Percentiles rank a stretch among this genome's conserved stretches.
Conservation (phyloP, 2,113 vertebrate species). For the Glareola pratincola region DNA sequence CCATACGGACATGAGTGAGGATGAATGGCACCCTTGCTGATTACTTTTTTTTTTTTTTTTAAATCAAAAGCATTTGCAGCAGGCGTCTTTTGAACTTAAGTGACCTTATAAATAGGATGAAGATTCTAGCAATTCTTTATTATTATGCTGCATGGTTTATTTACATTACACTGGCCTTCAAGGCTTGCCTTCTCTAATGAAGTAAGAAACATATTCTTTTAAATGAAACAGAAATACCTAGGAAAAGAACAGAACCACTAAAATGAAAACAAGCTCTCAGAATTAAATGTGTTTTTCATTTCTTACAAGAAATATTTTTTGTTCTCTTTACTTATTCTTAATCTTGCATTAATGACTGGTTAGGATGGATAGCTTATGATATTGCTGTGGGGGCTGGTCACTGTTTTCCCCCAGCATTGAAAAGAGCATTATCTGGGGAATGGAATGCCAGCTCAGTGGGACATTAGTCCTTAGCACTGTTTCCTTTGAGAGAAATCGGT, state of each 20-base stretch:
- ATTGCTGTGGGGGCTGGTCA: background rate
- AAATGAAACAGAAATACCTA: background rate
- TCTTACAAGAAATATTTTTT: background rate
- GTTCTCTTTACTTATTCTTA: background rate
- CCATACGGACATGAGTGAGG: background rate
- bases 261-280: background rate
- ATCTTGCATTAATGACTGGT: background rate
- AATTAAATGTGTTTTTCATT: background rate
- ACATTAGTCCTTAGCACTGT: background rate
- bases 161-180: background rate
- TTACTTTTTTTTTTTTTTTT: background rate
- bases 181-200: background rate
- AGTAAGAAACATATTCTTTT: background rate
- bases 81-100: background rate
- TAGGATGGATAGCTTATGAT: background rate
- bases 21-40: background rate
- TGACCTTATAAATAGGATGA: background rate
- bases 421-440: background rate
- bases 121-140: background rate
- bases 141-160: background rate
- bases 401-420: background rate
- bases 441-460: background rate
- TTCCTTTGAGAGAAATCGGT: background rate
- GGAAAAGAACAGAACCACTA: background rate
- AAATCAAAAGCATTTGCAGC: background rate